These are phyloP conservation scores for Pseudochromis fuscus DNA, from an alignment of 2,797 vertebrate species.

Conservation along the genomic window DNA sequence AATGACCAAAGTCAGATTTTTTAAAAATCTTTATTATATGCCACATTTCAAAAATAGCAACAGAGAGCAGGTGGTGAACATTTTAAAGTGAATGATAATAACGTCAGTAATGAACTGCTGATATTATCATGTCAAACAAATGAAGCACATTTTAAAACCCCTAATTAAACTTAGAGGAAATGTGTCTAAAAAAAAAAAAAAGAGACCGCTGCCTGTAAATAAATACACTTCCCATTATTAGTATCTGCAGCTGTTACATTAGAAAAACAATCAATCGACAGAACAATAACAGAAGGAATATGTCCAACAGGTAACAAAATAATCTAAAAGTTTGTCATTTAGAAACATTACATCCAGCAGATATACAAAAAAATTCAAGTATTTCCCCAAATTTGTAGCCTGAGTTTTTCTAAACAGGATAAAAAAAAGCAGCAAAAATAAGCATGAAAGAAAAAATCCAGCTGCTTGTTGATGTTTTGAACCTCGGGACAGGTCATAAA, in stretches of 20 bases:
- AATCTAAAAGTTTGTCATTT: background rate
- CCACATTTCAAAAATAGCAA: slow-evolving; percentile 48
- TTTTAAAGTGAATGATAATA: slow-evolving; percentile 11
- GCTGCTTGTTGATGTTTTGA: background rate
- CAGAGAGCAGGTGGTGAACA: slow-evolving; percentile 13
- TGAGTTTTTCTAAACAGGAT: slow-evolving; percentile 40
- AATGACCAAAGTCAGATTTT: background rate
- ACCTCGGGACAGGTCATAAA: background rate
- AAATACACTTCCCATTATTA: background rate
- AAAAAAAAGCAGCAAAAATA: slow-evolving; percentile 18
- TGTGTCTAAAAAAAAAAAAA: background rate
- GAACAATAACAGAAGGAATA: background rate
- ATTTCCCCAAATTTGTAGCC: slow-evolving; percentile 44
- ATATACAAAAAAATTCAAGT: slow-evolving; percentile 65
- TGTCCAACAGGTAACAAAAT: background rate
- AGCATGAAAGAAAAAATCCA: background rate
- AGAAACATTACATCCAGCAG: background rate
- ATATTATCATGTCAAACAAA: background rate
- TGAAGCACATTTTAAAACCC: slow-evolving; percentile 9
- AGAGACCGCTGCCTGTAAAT: background rate
- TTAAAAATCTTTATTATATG: slow-evolving; percentile 33
- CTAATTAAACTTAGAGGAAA: slow-evolving; percentile 31
- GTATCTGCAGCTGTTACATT: background rate
- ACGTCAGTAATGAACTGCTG: background rate
- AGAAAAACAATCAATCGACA: background rate